phyloP scores from a whole-genome alignment of 2,888 invertebrate genomes.

The Sarcophaga rosellei region DNA sequence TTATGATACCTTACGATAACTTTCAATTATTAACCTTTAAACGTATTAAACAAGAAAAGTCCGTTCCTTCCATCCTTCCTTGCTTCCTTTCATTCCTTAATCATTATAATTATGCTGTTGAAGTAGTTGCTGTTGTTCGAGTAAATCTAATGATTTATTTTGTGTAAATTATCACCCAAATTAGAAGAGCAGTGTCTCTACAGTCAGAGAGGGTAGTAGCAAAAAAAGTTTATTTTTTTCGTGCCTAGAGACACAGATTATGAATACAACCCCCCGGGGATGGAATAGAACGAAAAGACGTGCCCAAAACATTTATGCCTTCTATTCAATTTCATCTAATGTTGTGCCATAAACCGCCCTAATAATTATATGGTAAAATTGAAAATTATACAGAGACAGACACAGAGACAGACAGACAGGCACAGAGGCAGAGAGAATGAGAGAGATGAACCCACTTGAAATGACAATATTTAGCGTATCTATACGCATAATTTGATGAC shows the following conservation, averaged over 20 bases:
- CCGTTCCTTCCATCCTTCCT: neutral
- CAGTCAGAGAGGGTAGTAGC: constrained; percentile 18
- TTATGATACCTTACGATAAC: constrained; percentile 21
- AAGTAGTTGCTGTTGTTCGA: constrained; percentile 4
- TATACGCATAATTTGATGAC: constrained; percentile 69
- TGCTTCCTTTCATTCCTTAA: neutral
- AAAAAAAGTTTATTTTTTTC: constrained; percentile 23
- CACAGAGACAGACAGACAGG: neutral
- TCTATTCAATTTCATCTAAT: constrained; percentile 12
- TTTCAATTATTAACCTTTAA: constrained; percentile 60
- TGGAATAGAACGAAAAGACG: constrained; percentile 18
- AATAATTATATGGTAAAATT: constrained; percentile 63
- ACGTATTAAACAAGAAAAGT: constrained; percentile 34
- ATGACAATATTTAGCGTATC: constrained; percentile 64
- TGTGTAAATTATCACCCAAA: constrained; percentile 72
- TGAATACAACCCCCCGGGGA: constrained; percentile 57
- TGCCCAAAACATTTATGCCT: constrained; percentile 45
- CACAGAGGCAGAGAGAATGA: neutral
- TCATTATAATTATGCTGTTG: constrained; percentile 47
- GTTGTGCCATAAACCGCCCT: constrained; percentile 59
- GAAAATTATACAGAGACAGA: constrained; percentile 50
- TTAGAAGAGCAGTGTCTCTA: constrained; percentile 43
- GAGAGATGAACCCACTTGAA: constrained; percentile 21
- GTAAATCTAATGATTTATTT: constrained; percentile 73
- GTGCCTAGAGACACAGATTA: constrained; percentile 56